Conservation (phyloP, 2,888 invertebrate genomes). For the Lordiphosa fenestrarum region DNA sequence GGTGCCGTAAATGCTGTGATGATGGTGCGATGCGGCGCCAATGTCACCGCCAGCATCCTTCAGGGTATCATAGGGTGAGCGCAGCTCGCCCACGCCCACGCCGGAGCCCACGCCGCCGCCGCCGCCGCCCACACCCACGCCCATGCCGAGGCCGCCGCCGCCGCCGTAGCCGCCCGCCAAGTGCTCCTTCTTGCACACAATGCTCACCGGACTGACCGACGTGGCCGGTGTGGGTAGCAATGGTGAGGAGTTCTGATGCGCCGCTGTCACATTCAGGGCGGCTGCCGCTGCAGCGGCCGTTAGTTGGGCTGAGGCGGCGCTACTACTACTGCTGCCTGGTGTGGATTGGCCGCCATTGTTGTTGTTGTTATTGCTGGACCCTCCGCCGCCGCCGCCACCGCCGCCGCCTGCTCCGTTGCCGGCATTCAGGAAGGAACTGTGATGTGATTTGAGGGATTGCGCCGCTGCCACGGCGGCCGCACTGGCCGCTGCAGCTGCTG, state of each 20-base stretch:
- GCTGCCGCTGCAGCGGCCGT: slow-evolving; percentile 69
- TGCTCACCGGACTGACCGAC: slow-evolving; percentile 86
- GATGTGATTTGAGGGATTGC: slow-evolving; percentile 79
- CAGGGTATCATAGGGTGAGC: slow-evolving; percentile 78
- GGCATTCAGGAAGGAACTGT: slow-evolving; percentile 79
- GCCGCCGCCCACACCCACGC: slow-evolving; percentile 49
- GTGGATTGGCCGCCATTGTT: slow-evolving; percentile 48
- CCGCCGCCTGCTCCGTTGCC: slow-evolving; percentile 8
- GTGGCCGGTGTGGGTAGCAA: slow-evolving; percentile 86
- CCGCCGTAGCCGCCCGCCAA: slow-evolving; percentile 67
- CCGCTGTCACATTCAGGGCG: slow-evolving; percentile 76
- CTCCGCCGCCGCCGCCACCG: neutral
- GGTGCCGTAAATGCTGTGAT: slow-evolving; percentile 78
- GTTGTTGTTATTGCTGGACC: slow-evolving; percentile 12
- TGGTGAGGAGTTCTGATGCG: slow-evolving; percentile 81
- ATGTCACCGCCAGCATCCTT: slow-evolving; percentile 78
- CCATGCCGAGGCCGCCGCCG: slow-evolving; percentile 42
- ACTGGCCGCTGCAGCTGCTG: slow-evolving; percentile 76
- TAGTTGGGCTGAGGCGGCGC: slow-evolving; percentile 39
- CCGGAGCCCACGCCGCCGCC: slow-evolving; percentile 46
- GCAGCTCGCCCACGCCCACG: slow-evolving; percentile 52
- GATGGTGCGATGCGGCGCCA: slow-evolving; percentile 71
- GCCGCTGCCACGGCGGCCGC: slow-evolving; percentile 76
- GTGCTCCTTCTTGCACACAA: slow-evolving; percentile 85
- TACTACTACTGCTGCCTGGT: slow-evolving; percentile 32